Percentiles rank a stretch among this genome's conserved stretches.
These are phyloP conservation scores for Conus ventricosus DNA, from an alignment of 1,140 invertebrate genomes.

Conservation along the genomic window DNA sequence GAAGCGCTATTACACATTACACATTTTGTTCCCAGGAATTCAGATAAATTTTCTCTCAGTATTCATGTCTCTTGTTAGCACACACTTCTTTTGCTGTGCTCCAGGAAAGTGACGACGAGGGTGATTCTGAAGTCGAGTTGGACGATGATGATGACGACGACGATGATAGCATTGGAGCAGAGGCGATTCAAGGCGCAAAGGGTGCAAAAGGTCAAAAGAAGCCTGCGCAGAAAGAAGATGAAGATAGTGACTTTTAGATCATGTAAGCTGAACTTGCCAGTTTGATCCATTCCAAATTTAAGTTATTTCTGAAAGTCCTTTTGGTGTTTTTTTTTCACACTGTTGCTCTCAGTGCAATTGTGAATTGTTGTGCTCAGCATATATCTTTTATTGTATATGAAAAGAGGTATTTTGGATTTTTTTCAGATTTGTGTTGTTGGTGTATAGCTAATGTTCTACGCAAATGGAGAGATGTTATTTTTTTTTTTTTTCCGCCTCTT, in stretches of 20 bases:
- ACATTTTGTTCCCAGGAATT: too few relatives aligned
- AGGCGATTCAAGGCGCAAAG: constrained; percentile 39
- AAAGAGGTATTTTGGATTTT: background rate
- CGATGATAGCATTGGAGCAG: constrained; percentile 57
- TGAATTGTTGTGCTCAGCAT: background rate
- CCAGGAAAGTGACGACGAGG: constrained; percentile 56
- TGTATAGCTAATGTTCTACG: background rate
- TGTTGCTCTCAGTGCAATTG: background rate
- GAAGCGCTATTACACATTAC: too few relatives aligned
- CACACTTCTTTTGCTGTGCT: constrained; percentile 3
- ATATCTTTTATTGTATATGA: background rate
- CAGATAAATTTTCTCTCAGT: background rate
- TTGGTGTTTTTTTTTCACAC: background rate
- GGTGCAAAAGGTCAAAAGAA: constrained; percentile 46
- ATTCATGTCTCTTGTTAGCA: too few relatives aligned
- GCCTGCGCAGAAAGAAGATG: constrained; percentile 50
- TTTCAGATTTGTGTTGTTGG: background rate
- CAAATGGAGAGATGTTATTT: background rate
- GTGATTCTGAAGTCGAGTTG: constrained; percentile 65
- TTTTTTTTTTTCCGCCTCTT: too few relatives aligned
- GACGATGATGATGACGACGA: constrained; percentile 69
- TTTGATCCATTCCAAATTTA: background rate
- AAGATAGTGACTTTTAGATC: constrained; percentile 68
- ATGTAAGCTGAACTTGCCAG: background rate
- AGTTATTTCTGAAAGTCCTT: background rate